phyloP scores from a whole-genome alignment of 2,113 vertebrate genomes.

The Mustelus asterias region DNA sequence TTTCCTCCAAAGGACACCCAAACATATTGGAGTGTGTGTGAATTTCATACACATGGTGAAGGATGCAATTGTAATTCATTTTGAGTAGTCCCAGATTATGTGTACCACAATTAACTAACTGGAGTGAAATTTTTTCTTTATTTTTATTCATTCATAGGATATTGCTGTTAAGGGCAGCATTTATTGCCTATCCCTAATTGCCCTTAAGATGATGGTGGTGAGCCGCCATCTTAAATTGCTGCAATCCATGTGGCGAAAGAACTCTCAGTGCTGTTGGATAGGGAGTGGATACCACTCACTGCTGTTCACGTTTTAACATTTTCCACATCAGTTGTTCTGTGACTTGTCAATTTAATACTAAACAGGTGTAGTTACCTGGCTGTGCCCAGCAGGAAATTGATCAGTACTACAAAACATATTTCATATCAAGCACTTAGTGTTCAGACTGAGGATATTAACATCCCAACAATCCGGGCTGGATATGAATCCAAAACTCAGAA shows the following conservation, averaged over 20 bases:
- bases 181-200: neutral
- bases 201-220: neutral
- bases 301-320: neutral
- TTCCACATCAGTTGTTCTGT: neutral
- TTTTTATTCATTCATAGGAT: neutral
- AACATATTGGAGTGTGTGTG: neutral
- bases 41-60: neutral
- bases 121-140: neutral
- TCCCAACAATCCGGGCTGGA: neutral
- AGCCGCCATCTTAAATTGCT: neutral
- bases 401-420: neutral
- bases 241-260: neutral
- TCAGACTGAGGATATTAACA: neutral
- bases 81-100: neutral
- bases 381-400: no score
- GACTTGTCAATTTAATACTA: neutral
- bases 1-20: neutral
- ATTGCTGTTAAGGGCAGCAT: neutral
- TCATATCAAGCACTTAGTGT: neutral
- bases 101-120: neutral
- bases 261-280: neutral
- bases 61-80: neutral
- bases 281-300: neutral
- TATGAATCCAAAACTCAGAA: neutral
- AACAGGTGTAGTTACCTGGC: neutral